These are phyloP conservation scores for Tiliacea citrago DNA, from an alignment of 2,888 invertebrate genomes.

Conservation along the genomic window DNA sequence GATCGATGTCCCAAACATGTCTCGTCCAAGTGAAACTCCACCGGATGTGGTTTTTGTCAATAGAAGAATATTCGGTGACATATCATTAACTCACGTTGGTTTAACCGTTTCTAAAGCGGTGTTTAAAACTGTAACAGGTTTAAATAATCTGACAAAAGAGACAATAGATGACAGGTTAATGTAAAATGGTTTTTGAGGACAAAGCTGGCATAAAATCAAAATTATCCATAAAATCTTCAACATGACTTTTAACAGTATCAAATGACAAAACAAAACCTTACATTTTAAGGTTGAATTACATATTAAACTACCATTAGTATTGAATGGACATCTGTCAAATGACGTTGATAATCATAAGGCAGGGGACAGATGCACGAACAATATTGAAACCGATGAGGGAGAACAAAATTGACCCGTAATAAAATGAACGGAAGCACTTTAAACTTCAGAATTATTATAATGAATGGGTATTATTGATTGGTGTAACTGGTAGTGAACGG, in stretches of 20 bases:
- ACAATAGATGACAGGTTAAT: background rate
- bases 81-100: background rate
- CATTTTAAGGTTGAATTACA: slow-evolving; percentile 61
- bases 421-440: slow-evolving; percentile 65
- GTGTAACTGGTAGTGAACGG: slow-evolving; percentile 42
- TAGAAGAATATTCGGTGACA: slow-evolving; percentile 31
- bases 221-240: slow-evolving; percentile 3
- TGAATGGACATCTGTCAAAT: slow-evolving; percentile 68
- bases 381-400: slow-evolving; percentile 59
- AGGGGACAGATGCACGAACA: slow-evolving; percentile 63
- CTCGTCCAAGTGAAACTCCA: slow-evolving; percentile 19
- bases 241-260: slow-evolving; percentile 46
- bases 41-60: slow-evolving; percentile 49
- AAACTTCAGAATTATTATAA: slow-evolving; percentile 61
- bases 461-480: slow-evolving; percentile 56
- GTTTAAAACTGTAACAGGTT: slow-evolving; percentile 11
- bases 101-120: slow-evolving; percentile 13
- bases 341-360: slow-evolving; percentile 40
- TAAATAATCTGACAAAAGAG: slow-evolving; percentile 18
- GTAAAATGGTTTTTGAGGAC: slow-evolving; percentile 4
- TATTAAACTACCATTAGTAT: slow-evolving; percentile 51
- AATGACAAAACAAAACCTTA: slow-evolving; percentile 50
- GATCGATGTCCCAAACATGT: slow-evolving; percentile 49
- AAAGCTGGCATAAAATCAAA: background rate
- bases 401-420: slow-evolving; percentile 59